Percentiles rank a stretch among this genome's conserved stretches.
Evolutionary conservation across 2,113 vertebrate species (phyloP).

Genomic region (Galbula dea): DNA sequence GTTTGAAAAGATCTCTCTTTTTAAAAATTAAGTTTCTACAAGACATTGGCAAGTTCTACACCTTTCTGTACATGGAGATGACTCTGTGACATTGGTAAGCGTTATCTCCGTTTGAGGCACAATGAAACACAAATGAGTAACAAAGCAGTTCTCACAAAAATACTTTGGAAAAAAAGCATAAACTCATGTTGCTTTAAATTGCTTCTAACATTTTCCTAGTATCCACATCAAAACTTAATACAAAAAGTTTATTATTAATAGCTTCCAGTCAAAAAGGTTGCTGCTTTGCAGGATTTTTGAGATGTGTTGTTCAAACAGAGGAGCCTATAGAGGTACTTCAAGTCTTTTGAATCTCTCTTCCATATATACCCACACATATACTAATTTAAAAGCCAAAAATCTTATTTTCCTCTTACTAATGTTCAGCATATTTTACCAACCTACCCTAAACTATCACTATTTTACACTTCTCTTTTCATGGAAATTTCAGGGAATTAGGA

Average conservation of each 20-base stretch:
- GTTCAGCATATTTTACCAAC: background rate
- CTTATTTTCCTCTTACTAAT: background rate
- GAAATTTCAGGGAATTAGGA: background rate
- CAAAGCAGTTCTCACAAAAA: background rate
- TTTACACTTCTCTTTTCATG: background rate
- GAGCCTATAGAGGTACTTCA: background rate
- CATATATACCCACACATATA: background rate
- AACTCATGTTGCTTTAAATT: background rate
- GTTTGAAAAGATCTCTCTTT: too few relatives aligned
- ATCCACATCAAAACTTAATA: background rate
- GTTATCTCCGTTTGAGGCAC: background rate
- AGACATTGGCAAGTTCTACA: background rate
- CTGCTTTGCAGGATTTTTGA: background rate
- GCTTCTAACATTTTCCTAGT: background rate
- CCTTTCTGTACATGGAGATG: background rate
- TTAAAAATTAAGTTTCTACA: background rate
- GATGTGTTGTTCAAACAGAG: background rate
- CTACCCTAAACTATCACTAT: background rate
- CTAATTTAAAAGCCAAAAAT: background rate
- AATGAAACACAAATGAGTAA: background rate
- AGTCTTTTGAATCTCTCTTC: too few relatives aligned
- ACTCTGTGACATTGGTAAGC: background rate
- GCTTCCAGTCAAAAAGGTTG: background rate
- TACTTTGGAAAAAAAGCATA: background rate
- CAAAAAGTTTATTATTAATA: background rate